Evolutionary conservation across 2,888 invertebrate genomes (phyloP).

Genomic region (Magallana nippona): DNA sequence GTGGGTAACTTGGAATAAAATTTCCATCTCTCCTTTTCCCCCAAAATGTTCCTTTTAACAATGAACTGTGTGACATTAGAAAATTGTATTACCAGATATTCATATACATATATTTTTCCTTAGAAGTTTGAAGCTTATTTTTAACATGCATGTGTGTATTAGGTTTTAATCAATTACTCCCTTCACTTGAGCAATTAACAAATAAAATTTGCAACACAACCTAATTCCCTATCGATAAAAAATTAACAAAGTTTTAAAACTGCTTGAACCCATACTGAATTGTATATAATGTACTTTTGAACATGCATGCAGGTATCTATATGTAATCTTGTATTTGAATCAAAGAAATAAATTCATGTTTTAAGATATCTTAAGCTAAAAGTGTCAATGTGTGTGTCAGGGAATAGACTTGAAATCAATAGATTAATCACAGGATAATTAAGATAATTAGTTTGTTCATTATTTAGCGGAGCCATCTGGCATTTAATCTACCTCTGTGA

Average conservation of each 20-base stretch:
- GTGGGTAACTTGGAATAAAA: background rate
- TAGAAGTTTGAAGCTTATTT: background rate
- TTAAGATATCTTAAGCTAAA: background rate
- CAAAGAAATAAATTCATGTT: background rate
- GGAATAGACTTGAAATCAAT: background rate
- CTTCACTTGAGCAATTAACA: background rate
- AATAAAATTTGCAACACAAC: background rate
- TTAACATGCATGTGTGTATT: background rate
- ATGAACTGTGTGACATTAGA: background rate
- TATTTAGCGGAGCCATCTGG: slow-evolving; percentile 16
- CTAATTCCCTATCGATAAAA: no score
- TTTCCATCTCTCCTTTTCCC: background rate
- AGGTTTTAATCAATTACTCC: background rate
- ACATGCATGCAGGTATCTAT: background rate
- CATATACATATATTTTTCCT: background rate
- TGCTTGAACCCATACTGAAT: background rate
- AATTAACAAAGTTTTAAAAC: no score
- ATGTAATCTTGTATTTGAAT: no score
- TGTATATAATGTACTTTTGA: slow-evolving; percentile 2
- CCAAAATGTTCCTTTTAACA: background rate
- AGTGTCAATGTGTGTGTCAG: background rate
- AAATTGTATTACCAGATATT: background rate
- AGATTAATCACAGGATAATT: background rate
- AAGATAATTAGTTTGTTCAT: background rate
- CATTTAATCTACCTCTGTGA: background rate